Evolutionary conservation across 1,140 invertebrate species (phyloP).

Genomic region (Rhagoletis zephyria): DNA sequence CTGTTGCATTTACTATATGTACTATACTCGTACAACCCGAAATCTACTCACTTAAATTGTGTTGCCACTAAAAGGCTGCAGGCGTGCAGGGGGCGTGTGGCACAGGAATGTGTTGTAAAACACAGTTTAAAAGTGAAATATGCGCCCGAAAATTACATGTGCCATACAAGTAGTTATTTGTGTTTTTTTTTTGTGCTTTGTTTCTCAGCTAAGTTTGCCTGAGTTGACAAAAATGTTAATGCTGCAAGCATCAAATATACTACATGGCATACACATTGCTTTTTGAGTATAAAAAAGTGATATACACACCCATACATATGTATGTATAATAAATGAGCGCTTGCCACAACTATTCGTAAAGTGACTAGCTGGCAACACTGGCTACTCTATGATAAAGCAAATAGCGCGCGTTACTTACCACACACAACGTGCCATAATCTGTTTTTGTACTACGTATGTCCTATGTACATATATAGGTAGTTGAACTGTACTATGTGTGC

Average conservation of each 20-base stretch:
- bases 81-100: background rate
- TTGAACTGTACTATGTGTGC: no score
- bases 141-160: conserved; percentile 42
- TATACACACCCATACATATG: background rate
- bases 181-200: background rate
- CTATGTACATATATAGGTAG: background rate
- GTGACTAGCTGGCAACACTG: conserved; percentile 42
- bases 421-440: conserved; percentile 35
- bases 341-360: conserved; percentile 2
- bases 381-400: conserved; percentile 35
- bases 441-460: no score
- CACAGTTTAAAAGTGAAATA: conserved; percentile 40
- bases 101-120: background rate
- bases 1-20: conserved; percentile 4
- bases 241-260: background rate
- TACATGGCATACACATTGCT: background rate
- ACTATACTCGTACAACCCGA: background rate
- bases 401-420: background rate
- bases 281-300: no score
- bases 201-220: background rate
- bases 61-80: conserved; percentile 4
- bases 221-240: conserved; percentile 52
- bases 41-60: background rate
- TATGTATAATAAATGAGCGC: conserved; percentile 12
- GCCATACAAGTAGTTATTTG: background rate